A percentile compares a stretch with the other conserved stretches of the same genome.
Evolutionary conservation across 2,113 vertebrate species (phyloP).

Genomic region (Periophthalmus modestus): DNA sequence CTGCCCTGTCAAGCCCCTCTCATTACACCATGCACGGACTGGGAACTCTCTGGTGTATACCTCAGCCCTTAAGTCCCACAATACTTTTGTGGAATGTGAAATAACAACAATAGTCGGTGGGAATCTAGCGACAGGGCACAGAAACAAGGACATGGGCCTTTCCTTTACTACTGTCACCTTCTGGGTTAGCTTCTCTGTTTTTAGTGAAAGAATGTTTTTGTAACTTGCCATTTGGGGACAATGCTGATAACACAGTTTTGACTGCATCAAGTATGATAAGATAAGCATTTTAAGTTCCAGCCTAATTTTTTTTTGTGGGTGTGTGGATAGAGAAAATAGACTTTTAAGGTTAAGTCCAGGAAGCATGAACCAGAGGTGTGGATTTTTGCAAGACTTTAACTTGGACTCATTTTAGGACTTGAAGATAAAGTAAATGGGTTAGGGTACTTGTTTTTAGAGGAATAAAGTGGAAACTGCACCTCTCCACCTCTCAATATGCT

Average conservation of each 20-base stretch:
- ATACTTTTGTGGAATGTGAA: slow-evolving; percentile 66
- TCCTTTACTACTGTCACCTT: neutral
- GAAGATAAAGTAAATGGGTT: no score
- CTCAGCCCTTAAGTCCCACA: slow-evolving; percentile 58
- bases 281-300: no score
- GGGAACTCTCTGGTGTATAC: slow-evolving; percentile 55
- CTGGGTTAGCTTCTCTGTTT: neutral
- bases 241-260: neutral
- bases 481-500: no score
- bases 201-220: neutral
- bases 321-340: no score
- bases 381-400: no score
- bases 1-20: slow-evolving; percentile 83
- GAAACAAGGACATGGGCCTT: slow-evolving; percentile 17
- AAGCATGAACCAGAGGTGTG: no score
- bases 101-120: slow-evolving; percentile 57
- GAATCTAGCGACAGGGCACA: slow-evolving; percentile 45
- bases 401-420: no score
- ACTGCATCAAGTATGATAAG: no score
- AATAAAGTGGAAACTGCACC: no score
- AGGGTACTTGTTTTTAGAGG: no score
- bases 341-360: no score
- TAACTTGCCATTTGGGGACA: neutral
- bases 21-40: slow-evolving; percentile 71
- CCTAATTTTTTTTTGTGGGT: no score